Evolutionary conservation across 2,888 invertebrate genomes (phyloP).

Genomic region (Meloe dianella): DNA sequence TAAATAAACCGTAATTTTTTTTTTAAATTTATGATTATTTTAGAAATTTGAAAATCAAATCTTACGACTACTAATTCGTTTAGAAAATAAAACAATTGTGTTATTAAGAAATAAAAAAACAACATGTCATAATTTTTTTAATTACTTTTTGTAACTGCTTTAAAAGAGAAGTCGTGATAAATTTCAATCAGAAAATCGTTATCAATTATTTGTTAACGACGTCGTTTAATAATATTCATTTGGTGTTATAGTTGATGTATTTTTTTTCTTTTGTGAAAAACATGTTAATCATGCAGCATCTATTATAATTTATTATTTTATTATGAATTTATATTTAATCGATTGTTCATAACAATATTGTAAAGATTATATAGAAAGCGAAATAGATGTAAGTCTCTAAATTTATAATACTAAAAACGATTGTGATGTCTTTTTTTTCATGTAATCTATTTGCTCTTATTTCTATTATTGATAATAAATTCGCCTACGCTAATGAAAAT

Average conservation of each 20-base stretch:
- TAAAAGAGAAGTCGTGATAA: background rate
- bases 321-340: too few species aligned
- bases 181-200: background rate
- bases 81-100: background rate
- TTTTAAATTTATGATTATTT: background rate
- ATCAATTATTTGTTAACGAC: constrained; percentile 1
- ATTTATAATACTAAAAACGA: background rate
- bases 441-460: background rate
- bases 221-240: background rate
- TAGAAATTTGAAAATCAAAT: background rate
- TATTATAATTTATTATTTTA: too few species aligned
- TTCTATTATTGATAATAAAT: constrained; percentile 1
- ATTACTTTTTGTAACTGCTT: background rate
- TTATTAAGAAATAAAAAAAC: background rate
- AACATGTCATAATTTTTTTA: background rate
- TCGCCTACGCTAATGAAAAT: background rate
- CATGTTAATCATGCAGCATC: background rate
- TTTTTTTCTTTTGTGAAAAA: background rate
- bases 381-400: background rate
- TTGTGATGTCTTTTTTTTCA: too few species aligned
- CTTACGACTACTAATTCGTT: background rate
- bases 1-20: background rate
- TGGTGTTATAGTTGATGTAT: background rate
- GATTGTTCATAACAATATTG: too few species aligned
- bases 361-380: too few species aligned